phyloP scores from a whole-genome alignment of 2,113 vertebrate genomes.

The Thalassoma bifasciatum region DNA sequence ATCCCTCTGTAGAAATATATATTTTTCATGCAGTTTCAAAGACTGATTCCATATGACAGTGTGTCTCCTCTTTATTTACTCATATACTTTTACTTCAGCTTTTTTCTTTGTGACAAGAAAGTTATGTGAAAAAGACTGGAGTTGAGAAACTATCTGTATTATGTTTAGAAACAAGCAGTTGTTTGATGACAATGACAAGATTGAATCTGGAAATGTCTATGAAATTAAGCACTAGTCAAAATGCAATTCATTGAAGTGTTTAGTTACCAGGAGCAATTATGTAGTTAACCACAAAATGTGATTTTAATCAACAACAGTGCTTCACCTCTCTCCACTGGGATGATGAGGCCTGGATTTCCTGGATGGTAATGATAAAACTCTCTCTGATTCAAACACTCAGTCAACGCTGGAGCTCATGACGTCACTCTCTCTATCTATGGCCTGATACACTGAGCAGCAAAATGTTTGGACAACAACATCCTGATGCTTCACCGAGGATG shows the following conservation, averaged over 20 bases:
- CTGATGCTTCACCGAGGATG: background rate
- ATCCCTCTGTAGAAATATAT: slow-evolving; percentile 1
- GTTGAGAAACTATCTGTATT: no score
- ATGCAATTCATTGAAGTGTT: background rate
- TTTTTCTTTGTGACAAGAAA: no score
- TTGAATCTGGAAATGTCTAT: background rate
- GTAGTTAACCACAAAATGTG: slow-evolving; percentile 1
- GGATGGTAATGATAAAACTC: no score
- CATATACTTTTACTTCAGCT: no score
- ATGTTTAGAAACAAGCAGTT: no score
- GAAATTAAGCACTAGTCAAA: background rate
- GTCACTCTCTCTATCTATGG: background rate
- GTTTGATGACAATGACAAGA: no score
- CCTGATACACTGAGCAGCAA: background rate
- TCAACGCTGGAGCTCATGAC: background rate
- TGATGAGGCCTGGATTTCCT: background rate
- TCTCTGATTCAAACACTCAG: no score
- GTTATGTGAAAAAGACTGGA: no score
- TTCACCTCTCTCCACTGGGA: background rate
- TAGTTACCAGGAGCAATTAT: background rate
- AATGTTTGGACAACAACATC: slow-evolving; percentile 1
- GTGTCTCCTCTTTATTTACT: background rate
- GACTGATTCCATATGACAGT: background rate
- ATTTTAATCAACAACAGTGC: background rate
- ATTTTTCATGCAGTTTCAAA: background rate